Evolutionary conservation across 2,113 vertebrate species (phyloP).

Genomic region (Pterophyllum scalare): DNA sequence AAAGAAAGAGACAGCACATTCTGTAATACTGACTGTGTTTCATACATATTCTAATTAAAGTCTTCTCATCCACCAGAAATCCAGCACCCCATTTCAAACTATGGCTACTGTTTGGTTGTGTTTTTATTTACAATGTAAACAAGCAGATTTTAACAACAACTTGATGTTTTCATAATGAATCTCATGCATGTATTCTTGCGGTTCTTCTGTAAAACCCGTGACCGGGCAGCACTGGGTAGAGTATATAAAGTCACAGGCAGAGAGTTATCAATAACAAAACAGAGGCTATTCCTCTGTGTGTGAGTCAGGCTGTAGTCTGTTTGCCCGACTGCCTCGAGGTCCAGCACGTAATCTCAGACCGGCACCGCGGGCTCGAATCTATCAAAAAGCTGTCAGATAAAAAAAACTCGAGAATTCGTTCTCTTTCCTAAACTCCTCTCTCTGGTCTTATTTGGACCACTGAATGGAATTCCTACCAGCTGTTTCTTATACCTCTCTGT

Average conservation of each 20-base stretch:
- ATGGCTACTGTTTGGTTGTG: not conserved
- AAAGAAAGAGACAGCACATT: not conserved
- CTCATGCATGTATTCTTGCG: too few relatives aligned
- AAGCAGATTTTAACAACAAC: too few relatives aligned
- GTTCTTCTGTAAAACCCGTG: not conserved
- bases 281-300: constrained; percentile 49
- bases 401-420: constrained; percentile 16
- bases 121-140: not conserved
- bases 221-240: not conserved
- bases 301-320: constrained; percentile 60
- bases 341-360: constrained; percentile 28
- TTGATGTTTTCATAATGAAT: too few relatives aligned
- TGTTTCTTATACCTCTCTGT: constrained; percentile 22
- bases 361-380: constrained; percentile 49
- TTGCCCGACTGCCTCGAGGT: constrained; percentile 55
- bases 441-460: constrained; percentile 10
- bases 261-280: constrained; percentile 61
- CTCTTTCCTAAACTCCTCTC: not conserved
- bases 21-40: constrained; percentile 9
- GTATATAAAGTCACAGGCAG: constrained; percentile 9
- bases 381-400: constrained; percentile 62
- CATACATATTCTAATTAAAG: not conserved
- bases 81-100: accelerated
- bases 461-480: not conserved
- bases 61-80: not conserved